A percentile compares a stretch with the other conserved stretches of the same genome.
Evolutionary conservation across 2,888 invertebrate species (phyloP).

Genomic region (Cotesia congregata): DNA sequence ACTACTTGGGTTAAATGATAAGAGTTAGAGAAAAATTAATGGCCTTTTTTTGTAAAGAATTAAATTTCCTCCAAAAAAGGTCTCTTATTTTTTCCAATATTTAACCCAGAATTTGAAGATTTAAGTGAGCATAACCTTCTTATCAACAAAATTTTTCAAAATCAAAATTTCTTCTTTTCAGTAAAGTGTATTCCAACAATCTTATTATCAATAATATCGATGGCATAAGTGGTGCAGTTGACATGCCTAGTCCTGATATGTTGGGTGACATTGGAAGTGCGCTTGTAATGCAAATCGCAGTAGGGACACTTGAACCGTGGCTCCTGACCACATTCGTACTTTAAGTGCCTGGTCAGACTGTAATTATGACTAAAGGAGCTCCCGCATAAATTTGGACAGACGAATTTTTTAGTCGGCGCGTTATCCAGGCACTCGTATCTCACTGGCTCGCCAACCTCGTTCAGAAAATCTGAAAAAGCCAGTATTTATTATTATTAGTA

Average conservation of each 20-base stretch:
- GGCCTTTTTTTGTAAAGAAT: too few relatives aligned
- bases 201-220: constrained; percentile 45
- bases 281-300: constrained; percentile 58
- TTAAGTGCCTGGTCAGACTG: constrained; percentile 56
- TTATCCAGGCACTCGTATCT: background rate
- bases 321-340: constrained; percentile 54
- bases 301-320: constrained; percentile 64
- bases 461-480: constrained; percentile 34
- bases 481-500: too few relatives aligned
- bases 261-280: constrained; percentile 56
- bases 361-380: constrained; percentile 40
- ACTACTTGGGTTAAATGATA: too few relatives aligned
- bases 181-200: constrained; percentile 28
- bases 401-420: constrained; percentile 21
- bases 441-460: background rate
- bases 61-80: too few relatives aligned
- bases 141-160: too few relatives aligned
- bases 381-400: constrained; percentile 40
- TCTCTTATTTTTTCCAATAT: too few relatives aligned
- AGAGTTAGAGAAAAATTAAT: too few relatives aligned
- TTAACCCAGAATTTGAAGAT: too few relatives aligned
- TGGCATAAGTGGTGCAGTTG: constrained; percentile 41
- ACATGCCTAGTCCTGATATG: constrained; percentile 56
- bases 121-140: too few relatives aligned
- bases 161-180: constrained; percentile 23